Evolutionary conservation across 2,113 vertebrate genomes (phyloP).

Genomic region (Anhinga anhinga): DNA sequence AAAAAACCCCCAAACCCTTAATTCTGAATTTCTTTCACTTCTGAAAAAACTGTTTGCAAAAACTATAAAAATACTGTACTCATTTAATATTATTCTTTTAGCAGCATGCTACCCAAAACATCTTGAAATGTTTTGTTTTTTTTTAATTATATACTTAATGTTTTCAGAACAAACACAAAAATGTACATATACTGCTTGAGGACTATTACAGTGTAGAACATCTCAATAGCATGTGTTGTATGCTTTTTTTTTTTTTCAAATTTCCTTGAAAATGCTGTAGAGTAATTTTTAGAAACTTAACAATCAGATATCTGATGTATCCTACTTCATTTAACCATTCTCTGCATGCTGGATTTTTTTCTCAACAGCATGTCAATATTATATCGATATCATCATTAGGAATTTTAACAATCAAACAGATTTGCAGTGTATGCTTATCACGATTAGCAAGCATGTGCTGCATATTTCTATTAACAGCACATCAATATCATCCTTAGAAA

Average conservation of each 20-base stretch:
- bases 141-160: not conserved
- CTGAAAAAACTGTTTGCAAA: not conserved
- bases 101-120: not conserved
- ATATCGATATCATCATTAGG: conserved; percentile 29
- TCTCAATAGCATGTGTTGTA: not conserved
- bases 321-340: not conserved
- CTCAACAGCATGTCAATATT: conserved; percentile 24
- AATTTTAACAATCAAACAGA: conserved; percentile 46
- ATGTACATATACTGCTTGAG: not conserved
- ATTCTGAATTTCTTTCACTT: not conserved
- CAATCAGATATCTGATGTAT: not conserved
- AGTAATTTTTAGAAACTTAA: not conserved
- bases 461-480: conserved; percentile 42
- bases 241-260: not conserved
- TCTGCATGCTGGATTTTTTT: not conserved
- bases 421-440: conserved; percentile 20
- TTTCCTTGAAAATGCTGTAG: not conserved
- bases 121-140: not conserved
- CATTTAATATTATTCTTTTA: not conserved
- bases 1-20: accelerated
- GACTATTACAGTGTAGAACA: not conserved
- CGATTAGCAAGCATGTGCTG: not conserved
- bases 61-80: not conserved
- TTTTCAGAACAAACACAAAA: not conserved
- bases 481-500: conserved; percentile 17